Evolutionary conservation across 2,888 invertebrate genomes (phyloP).

Genomic region (Meteorus cinctellus): DNA sequence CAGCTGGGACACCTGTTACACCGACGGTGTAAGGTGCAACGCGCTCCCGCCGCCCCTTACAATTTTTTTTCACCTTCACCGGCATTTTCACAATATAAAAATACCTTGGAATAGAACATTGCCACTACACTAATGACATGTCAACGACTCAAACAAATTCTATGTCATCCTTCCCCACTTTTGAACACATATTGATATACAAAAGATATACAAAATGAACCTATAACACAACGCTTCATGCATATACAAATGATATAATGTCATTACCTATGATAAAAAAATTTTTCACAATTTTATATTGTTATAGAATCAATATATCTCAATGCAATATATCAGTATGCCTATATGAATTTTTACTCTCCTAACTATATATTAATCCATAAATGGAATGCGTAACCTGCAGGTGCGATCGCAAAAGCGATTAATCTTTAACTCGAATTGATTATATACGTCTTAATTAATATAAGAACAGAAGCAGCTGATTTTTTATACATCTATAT

Average conservation of each 20-base stretch:
- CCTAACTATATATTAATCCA: neutral
- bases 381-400: slow-evolving; percentile 6
- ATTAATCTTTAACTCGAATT: slow-evolving; percentile 8
- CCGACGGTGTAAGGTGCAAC: slow-evolving; percentile 66
- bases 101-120: slow-evolving; percentile 33
- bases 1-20: slow-evolving; percentile 70
- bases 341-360: neutral
- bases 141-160: slow-evolving; percentile 16
- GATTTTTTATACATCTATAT: neutral
- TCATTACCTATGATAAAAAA: neutral
- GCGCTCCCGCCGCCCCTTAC: slow-evolving; percentile 53
- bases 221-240: no score
- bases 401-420: slow-evolving; percentile 31
- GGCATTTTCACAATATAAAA: slow-evolving; percentile 1
- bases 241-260: neutral
- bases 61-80: slow-evolving; percentile 22
- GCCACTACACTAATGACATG: slow-evolving; percentile 30
- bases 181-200: neutral
- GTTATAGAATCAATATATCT: neutral
- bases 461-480: neutral
- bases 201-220: no score
- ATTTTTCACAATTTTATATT: neutral
- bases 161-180: neutral
- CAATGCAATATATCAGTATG: neutral
- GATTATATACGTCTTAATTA: slow-evolving; percentile 28